Conservation (phyloP, 2,797 vertebrate genomes). For the Percopsis omiscomaycus region DNA sequence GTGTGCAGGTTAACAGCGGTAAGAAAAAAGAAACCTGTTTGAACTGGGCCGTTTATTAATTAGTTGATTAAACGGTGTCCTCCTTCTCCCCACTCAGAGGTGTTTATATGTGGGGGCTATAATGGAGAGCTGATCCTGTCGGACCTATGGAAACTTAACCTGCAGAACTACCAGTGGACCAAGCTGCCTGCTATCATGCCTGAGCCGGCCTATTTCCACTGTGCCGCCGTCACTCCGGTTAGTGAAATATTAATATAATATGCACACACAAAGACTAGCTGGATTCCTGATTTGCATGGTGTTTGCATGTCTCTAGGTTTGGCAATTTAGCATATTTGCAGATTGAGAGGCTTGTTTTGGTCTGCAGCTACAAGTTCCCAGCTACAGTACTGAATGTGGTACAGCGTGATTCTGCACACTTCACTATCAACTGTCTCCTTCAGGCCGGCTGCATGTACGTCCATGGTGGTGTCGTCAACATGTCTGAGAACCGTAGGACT, state of each 20-base stretch:
- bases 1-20: conserved; percentile 95
- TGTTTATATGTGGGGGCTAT: conserved; percentile 95
- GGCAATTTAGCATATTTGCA: too few relatives aligned
- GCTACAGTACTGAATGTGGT: too few relatives aligned
- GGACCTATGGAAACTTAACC: conserved; percentile 93
- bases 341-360: too few relatives aligned
- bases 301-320: background rate
- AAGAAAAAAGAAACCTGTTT: conserved; percentile 42
- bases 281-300: background rate
- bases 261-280: background rate
- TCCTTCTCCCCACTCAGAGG: conserved; percentile 73
- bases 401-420: background rate
- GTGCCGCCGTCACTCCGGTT: conserved; percentile 95
- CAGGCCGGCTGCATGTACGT: conserved; percentile 98
- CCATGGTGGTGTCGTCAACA: conserved; percentile 95
- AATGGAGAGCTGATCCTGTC: conserved; percentile 92
- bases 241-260: conserved; percentile 54
- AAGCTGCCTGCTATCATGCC: conserved; percentile 92
- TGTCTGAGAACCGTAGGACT: conserved; percentile 92
- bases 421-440: background rate
- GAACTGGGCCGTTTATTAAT: too few relatives aligned
- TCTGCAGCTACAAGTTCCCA: too few relatives aligned
- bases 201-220: conserved; percentile 96
- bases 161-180: conserved; percentile 91
- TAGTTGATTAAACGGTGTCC: background rate